Conservation (phyloP, 2,797 vertebrate species). For the Corythornis leucogaster region DNA sequence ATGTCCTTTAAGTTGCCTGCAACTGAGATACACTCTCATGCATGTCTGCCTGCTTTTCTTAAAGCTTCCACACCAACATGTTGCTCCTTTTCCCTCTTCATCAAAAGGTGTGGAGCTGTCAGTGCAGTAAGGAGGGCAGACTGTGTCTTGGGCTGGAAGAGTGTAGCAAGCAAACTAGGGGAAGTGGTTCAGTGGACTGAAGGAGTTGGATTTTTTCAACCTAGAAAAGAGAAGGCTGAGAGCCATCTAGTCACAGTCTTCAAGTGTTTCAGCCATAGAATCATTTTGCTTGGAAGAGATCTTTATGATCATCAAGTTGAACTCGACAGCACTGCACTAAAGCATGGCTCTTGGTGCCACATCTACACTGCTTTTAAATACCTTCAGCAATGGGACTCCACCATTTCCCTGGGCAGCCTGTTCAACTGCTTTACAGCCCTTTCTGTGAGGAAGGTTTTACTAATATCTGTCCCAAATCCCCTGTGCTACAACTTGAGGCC, state of each 20-base stretch:
- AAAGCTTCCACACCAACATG: fast-evolving
- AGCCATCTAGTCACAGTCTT: not conserved
- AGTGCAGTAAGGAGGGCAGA: not conserved
- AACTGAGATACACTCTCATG: not conserved
- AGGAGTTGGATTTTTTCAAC: not conserved
- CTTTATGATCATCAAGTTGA: not conserved
- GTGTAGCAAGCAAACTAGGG: fast-evolving
- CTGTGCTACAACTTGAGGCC: not conserved
- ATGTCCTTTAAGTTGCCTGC: not conserved
- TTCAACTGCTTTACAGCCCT: not conserved
- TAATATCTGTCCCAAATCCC: not conserved
- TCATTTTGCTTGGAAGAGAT: not conserved
- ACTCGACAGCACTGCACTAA: not conserved
- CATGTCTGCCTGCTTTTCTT: not conserved
- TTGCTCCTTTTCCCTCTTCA: not conserved
- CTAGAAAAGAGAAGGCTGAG: not conserved
- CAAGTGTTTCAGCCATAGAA: not conserved
- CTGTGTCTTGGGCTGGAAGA: not conserved
- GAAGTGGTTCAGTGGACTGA: not conserved
- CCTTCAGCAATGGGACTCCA: not conserved
- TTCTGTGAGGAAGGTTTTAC: not conserved
- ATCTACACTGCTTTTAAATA: not conserved
- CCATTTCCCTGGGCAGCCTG: not conserved
- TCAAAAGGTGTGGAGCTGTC: not conserved
- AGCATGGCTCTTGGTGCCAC: not conserved